Conservation (phyloP, 2,888 invertebrate species). For the Ectobius pallidus region DNA sequence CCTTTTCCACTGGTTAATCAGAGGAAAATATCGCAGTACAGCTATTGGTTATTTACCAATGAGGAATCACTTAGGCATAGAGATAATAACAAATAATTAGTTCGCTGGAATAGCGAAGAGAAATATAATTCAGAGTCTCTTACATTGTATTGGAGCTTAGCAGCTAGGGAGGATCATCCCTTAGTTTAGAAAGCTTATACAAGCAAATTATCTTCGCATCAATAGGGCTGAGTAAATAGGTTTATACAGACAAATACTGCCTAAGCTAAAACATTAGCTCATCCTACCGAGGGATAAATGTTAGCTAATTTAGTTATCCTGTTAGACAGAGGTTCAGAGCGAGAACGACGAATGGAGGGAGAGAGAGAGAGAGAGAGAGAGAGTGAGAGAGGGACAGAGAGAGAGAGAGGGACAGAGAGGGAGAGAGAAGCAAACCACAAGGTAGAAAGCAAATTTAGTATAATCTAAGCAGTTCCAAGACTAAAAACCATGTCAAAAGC, state of each 20-base stretch:
- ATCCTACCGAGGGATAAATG: conserved; percentile 5
- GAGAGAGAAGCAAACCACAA: not conserved
- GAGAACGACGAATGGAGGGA: not conserved
- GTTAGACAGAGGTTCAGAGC: not conserved
- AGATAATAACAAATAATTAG: no score
- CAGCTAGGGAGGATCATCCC: not conserved
- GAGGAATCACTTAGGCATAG: no score
- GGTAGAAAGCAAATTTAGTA: not conserved
- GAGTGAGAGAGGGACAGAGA: no score
- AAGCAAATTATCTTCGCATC: conserved; percentile 8
- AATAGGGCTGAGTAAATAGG: not conserved
- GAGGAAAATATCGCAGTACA: no score
- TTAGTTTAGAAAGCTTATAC: not conserved
- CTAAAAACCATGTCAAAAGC: not conserved
- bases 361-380: not conserved
- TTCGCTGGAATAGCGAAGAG: no score
- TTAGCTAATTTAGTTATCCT: not conserved
- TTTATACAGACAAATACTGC: not conserved
- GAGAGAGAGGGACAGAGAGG: no score
- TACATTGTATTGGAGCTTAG: no score
- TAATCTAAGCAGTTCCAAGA: not conserved
- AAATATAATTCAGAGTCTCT: no score
- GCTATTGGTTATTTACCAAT: no score
- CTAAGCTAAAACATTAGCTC: not conserved
- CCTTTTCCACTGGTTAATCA: no score